phyloP scores from a whole-genome alignment of 2,113 vertebrate species.

The Gymnarchus niloticus region DNA sequence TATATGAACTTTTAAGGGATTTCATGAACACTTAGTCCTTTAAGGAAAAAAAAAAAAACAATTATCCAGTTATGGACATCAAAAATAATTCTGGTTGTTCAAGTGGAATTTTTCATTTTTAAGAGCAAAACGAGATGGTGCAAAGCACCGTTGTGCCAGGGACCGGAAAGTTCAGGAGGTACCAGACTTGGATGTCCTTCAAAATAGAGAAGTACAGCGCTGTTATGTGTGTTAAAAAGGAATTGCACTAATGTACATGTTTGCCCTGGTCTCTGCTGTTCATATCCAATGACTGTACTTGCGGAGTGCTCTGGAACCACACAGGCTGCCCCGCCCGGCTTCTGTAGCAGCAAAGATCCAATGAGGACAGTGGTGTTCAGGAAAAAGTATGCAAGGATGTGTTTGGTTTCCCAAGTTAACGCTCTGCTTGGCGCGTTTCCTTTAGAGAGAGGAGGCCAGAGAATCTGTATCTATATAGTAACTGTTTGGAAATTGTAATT shows the following conservation, averaged over 20 bases:
- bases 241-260: slow-evolving; percentile 29
- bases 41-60: too few relatives aligned
- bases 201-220: slow-evolving; percentile 3
- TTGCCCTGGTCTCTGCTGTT: slow-evolving; percentile 26
- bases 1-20: neutral
- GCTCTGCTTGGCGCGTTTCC: slow-evolving; percentile 8
- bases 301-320: slow-evolving; percentile 1
- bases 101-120: neutral
- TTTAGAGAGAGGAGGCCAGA: neutral
- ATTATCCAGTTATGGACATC: neutral
- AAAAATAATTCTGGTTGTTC: neutral
- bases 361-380: neutral
- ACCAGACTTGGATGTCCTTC: neutral
- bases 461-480: slow-evolving; percentile 10
- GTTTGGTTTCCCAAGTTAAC: neutral
- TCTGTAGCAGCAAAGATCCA: neutral
- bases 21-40: neutral
- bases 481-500: slow-evolving; percentile 33
- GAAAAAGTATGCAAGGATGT: neutral
- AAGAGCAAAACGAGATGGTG: neutral
- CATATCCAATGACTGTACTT: neutral
- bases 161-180: neutral
- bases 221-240: slow-evolving; percentile 7
- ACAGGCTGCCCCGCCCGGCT: too few relatives aligned
- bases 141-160: neutral